Evolutionary conservation across 2,888 invertebrate genomes (phyloP), one percentile per base, ranked within the genome.

Genomic region (Parnassius smintheus): DNA sequence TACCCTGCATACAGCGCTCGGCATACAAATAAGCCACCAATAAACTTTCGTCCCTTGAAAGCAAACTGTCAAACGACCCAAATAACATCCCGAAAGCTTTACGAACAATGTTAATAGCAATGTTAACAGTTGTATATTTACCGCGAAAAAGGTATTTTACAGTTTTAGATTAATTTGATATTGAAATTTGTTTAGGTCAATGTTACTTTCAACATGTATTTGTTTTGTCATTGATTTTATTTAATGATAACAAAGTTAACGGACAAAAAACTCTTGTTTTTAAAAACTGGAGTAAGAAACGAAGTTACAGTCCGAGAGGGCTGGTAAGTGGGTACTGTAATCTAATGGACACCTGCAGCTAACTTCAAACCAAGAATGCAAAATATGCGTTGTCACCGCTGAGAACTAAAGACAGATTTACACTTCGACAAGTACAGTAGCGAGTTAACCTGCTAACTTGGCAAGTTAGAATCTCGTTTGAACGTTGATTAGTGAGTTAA

Each of bases 41-140:
- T 78, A 81, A 83, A 83, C 75, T 83, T 83, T 73, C 59, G 75
- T 75, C 77, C 78, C 79, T 72, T 74, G 75, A 72, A 75, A 78
- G 73, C 75, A 70, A 77, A 76, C 81, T 83, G 83, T 82, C 80
- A 78, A 72, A 68, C 71, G 74, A 71, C 74, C 73, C 70, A 65
- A 49, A 49, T 72, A 72, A 75, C 62, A 54, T 66, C 66, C 71
- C 66, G 64, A 74, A 77, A 74, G 73, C 74, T 73, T 73, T 69
- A 45, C 59, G 64, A 73, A 69, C 70, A 73, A 74, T 72, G 73
- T 75, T 77, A 76, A 77, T 77, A 77, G 75, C 72, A 77, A 72
- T 72, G 74, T 79, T 79, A 78, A 76, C 77, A 66, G 75, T 74
- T 71, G 67, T 59, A 67, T 68, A 66, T 63, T 66, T 68, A 65